phyloP scores from a whole-genome alignment of 2,113 vertebrate genomes.

The Meles meles region DNA sequence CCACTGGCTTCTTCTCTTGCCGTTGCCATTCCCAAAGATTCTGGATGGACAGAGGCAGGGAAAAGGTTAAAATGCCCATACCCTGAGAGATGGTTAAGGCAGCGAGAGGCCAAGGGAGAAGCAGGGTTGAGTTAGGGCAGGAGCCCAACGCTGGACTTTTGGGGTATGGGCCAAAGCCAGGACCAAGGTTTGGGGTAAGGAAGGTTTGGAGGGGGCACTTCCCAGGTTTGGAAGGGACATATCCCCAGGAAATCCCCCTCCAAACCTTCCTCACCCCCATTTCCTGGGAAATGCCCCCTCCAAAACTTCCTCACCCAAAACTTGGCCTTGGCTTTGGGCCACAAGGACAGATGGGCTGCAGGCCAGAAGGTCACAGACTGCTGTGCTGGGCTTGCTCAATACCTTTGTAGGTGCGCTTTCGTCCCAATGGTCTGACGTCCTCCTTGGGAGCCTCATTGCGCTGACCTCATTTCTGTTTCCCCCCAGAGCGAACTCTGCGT shows the following conservation, averaged over 20 bases:
- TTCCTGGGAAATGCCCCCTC: too few relatives aligned
- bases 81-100: not conserved
- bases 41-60: not conserved
- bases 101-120: not conserved
- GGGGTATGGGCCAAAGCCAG: not conserved
- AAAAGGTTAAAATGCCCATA: not conserved
- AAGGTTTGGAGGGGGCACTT: not conserved
- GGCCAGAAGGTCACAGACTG: too few relatives aligned
- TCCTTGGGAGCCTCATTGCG: not conserved
- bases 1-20: not conserved
- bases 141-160: not conserved
- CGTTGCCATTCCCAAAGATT: not conserved
- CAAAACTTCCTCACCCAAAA: too few relatives aligned
- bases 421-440: not conserved
- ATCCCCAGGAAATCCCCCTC: too few relatives aligned
- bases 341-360: not conserved
- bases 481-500: not conserved
- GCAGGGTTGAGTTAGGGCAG: not conserved
- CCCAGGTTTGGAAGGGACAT: too few relatives aligned
- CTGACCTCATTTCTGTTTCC: not conserved
- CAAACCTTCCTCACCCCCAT: too few relatives aligned
- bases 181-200: not conserved
- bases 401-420: rapidly evolving
- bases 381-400: too few relatives aligned
- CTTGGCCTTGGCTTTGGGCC: too few relatives aligned